Conservation (phyloP, 2,888 invertebrate genomes). For the Nezara viridula region DNA sequence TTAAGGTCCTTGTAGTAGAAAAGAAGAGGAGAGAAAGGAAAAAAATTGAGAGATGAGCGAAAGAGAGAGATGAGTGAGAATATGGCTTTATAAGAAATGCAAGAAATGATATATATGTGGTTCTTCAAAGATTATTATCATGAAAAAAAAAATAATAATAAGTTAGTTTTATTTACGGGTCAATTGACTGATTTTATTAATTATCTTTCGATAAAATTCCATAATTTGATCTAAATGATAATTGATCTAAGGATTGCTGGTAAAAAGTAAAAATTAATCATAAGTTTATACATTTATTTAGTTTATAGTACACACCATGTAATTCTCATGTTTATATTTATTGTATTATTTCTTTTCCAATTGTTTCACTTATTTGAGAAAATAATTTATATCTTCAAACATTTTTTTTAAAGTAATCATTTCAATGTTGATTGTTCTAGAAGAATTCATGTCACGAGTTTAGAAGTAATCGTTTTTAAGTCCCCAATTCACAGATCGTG, state of each 20-base stretch:
- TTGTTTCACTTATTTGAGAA: neutral
- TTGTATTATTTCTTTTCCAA: neutral
- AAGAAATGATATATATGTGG: too few relatives aligned
- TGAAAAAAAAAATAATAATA: too few relatives aligned
- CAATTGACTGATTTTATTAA: too few relatives aligned
- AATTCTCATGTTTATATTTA: neutral
- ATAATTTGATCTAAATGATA: too few relatives aligned
- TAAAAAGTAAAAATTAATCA: neutral
- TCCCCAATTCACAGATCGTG: neutral
- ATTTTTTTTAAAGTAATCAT: neutral
- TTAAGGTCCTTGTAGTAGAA: too few relatives aligned
- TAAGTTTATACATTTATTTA: neutral
- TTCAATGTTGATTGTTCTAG: neutral
- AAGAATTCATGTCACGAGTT: neutral
- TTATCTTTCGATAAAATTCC: too few relatives aligned
- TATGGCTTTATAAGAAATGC: too few relatives aligned
- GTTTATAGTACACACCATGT: neutral
- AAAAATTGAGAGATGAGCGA: too few relatives aligned
- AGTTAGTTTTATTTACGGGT: too few relatives aligned
- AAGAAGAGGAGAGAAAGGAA: too few relatives aligned
- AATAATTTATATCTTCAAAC: neutral
- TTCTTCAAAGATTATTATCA: too few relatives aligned
- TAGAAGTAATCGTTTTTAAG: neutral
- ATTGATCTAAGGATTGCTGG: neutral
- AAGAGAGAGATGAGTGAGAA: too few relatives aligned